Conservation (phyloP, 2,888 invertebrate genomes). For the Parnassius mnemosyne region DNA sequence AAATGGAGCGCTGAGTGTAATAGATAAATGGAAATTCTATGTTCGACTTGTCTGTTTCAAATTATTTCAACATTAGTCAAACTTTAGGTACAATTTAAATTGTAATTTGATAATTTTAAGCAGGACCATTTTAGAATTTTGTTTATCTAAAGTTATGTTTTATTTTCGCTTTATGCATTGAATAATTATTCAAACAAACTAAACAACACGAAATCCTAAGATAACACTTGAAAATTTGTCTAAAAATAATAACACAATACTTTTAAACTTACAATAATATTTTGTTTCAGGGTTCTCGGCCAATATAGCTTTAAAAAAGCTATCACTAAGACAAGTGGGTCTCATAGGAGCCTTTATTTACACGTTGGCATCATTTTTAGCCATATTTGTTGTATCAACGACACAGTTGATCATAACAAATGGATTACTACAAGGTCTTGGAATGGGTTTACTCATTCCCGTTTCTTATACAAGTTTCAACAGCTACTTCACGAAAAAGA, state of each 20-base stretch:
- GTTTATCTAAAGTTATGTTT: too few relatives aligned
- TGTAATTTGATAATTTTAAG: too few relatives aligned
- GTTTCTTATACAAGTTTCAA: conserved; percentile 87
- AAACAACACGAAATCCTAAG: too few relatives aligned
- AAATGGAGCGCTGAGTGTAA: conserved; percentile 10
- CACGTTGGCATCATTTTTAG: conserved; percentile 81
- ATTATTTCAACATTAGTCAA: conserved; percentile 3
- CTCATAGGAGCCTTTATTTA: conserved; percentile 83
- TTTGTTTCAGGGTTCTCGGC: conserved; percentile 83
- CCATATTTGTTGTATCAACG: conserved; percentile 83
- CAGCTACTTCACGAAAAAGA: conserved; percentile 85
- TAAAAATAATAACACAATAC: too few relatives aligned
- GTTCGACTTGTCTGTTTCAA: conserved; percentile 12
- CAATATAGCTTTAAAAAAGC: conserved; percentile 83
- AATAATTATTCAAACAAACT: too few relatives aligned
- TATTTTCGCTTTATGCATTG: too few relatives aligned
- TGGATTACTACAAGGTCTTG: conserved; percentile 83
- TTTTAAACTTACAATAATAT: not conserved
- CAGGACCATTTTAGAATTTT: too few relatives aligned
- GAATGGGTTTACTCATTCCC: conserved; percentile 87
- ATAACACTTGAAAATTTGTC: too few relatives aligned
- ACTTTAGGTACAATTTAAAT: not conserved
- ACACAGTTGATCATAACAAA: conserved; percentile 83
- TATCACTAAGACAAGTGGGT: conserved; percentile 83
- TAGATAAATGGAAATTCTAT: conserved; percentile 14